Base-by-base conservation (phyloP, 23 tunicate species). In the Trididemnum nubilum region DNA sequence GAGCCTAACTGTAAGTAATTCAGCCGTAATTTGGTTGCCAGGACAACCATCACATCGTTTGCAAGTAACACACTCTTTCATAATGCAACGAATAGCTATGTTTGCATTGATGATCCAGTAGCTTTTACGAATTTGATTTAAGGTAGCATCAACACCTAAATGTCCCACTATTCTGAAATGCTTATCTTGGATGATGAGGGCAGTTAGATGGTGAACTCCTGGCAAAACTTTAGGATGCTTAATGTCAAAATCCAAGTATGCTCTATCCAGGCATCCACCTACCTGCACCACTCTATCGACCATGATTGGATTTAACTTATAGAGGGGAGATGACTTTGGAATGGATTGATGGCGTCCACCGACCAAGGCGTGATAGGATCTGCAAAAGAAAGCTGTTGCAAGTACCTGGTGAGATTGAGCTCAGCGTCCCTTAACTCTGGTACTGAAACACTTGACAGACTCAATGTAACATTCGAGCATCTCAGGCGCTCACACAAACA, bases 151-250 rank as follows among this genome's bases (percentile, higher is more conserved):
- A 35, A 67, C 37, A 29, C 74, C 74, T 27, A 12, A 24, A 67
- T 67, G 74, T 32, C 74, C 74, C 29, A 32, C 36, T n/a, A 29
- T 9, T 7, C 74, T 31, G 74, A 38, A 67, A n/a, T 67, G 74
- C 7, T 7, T 3, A 67, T 67, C 74, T 22, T 67, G 74, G 31
- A 73, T 37, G 26, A 73, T 44, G 26, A 73, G 29, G 12, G 7
- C 60, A 2, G 79, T 73, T 5, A 73, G 31, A 24, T 36, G 60
- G 37, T 73, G 59, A 2, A 36, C 27, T 2, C 9, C 19, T 19
- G 79, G 79, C 3, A 73, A 7, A 2, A 73, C 33, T 36, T 24
- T 61, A 19, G 79, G 79, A 73, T 73, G 79, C 37, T 37, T 73
- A 4, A 24, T 28, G 36, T 73, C 60, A 44, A 73, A 73, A 12